Percentiles rank a stretch among this genome's conserved stretches.
Evolutionary conservation across 2,113 vertebrate species (phyloP).

Genomic region (Ornithorhynchus anatinus): DNA sequence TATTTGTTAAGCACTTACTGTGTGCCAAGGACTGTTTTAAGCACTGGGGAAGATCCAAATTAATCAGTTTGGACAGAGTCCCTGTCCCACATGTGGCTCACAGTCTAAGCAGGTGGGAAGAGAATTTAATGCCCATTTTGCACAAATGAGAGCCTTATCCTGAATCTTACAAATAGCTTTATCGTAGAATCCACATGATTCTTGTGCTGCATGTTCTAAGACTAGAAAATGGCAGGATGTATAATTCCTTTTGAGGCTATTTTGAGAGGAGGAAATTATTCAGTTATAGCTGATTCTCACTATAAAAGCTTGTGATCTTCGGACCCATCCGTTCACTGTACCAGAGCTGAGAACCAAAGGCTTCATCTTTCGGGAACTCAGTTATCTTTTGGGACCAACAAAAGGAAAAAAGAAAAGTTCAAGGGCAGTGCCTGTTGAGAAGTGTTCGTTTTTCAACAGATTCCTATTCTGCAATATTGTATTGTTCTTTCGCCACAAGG

Average conservation of each 20-base stretch:
- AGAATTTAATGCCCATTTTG: no score
- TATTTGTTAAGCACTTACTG: no score
- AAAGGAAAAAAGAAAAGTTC: background rate
- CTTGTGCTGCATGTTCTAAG: background rate
- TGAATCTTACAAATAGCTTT: background rate
- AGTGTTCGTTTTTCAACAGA: conserved; percentile 15
- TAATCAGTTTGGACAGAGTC: no score
- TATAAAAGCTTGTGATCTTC: background rate
- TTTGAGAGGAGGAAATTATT: background rate
- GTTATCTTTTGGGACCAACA: background rate
- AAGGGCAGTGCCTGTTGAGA: background rate
- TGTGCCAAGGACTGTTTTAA: no score
- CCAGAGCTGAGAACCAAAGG: background rate
- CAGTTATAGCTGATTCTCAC: background rate
- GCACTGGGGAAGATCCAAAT: no score
- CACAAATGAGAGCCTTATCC: no score
- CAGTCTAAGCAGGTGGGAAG: no score
- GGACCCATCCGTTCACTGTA: background rate
- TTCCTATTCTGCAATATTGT: background rate
- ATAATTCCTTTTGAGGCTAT: background rate
- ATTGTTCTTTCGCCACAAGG: conserved; percentile 3
- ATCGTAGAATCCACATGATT: background rate
- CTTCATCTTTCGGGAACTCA: background rate
- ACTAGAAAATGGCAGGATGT: background rate
- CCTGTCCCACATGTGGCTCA: no score